Conservation (phyloP, 2,797 vertebrate genomes). For the Chanos chanos region DNA sequence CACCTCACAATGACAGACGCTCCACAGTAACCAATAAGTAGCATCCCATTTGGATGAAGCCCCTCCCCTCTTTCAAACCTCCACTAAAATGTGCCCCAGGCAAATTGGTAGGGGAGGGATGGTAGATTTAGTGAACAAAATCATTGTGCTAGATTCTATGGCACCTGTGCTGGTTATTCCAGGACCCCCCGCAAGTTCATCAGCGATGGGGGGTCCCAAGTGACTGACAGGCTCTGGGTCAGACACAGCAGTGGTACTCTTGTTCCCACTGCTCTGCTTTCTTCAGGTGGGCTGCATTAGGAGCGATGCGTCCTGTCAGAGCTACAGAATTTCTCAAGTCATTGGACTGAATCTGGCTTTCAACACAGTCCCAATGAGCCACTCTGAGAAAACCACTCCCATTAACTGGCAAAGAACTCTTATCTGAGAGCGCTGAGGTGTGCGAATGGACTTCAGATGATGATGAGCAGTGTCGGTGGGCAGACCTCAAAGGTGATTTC, state of each 20-base stretch:
- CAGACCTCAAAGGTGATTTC: constrained; percentile 21
- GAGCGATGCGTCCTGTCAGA: too few relatives aligned
- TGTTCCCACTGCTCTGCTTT: background rate
- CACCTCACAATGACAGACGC: constrained; percentile 8
- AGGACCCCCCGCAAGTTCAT: constrained; percentile 18
- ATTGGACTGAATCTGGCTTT: too few relatives aligned
- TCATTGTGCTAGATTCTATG: constrained; percentile 15
- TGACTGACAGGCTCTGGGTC: constrained; percentile 16
- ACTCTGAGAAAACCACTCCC: too few relatives aligned
- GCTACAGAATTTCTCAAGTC: too few relatives aligned
- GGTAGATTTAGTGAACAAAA: constrained; percentile 16
- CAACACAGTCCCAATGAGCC: too few relatives aligned
- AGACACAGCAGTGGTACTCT: constrained; percentile 20
- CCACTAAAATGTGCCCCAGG: constrained; percentile 14
- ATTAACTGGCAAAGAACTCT: too few relatives aligned
- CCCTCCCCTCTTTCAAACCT: background rate
- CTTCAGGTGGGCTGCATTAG: constrained; percentile 16
- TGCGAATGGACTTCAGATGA: constrained; percentile 29
- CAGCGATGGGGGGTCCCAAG: constrained; percentile 1
- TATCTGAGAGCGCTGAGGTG: background rate
- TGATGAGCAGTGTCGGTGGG: constrained; percentile 22
- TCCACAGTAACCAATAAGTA: constrained; percentile 21
- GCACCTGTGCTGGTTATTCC: constrained; percentile 15
- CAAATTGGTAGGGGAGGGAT: constrained; percentile 16
- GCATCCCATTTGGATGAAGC: background rate